A percentile compares a stretch with the other conserved stretches of the same genome.
phyloP scores from a whole-genome alignment of 2,113 vertebrate genomes.

The Amphiprion ocellaris region DNA sequence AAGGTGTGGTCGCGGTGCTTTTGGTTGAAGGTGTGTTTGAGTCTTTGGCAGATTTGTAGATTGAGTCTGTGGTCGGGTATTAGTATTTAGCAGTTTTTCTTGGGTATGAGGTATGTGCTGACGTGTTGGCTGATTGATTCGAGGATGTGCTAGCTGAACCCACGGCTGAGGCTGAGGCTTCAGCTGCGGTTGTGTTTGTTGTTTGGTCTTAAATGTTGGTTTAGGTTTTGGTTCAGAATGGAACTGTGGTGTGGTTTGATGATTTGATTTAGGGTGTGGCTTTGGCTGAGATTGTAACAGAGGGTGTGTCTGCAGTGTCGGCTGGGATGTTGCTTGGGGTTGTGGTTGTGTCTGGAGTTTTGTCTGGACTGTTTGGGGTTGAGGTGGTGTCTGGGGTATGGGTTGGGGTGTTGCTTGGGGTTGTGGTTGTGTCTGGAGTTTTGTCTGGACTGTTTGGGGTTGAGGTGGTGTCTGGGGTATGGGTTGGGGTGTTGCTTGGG shows the following conservation, averaged over 20 bases:
- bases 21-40: slow-evolving; percentile 25
- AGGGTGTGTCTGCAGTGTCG: neutral
- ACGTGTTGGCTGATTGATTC: slow-evolving; percentile 6
- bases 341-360: slow-evolving; percentile 8
- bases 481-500: neutral
- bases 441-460: neutral
- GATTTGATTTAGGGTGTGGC: neutral
- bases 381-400: neutral
- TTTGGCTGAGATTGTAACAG: slow-evolving; percentile 13
- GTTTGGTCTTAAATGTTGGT: slow-evolving; percentile 17
- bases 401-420: neutral
- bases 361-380: neutral
- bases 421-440: slow-evolving; percentile 9
- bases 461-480: neutral
- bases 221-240: slow-evolving; percentile 16
- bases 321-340: slow-evolving; percentile 6
- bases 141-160: neutral
- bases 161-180: neutral
- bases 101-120: slow-evolving; percentile 6
- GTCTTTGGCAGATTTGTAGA: slow-evolving; percentile 31
- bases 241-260: slow-evolving; percentile 19
- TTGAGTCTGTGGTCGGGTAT: slow-evolving; percentile 1
- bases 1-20: neutral
- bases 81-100: slow-evolving; percentile 2
- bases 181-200: slow-evolving; percentile 12